Base-by-base conservation (phyloP, 1,140 invertebrate species). In the Cardiocondyla obscurior region DNA sequence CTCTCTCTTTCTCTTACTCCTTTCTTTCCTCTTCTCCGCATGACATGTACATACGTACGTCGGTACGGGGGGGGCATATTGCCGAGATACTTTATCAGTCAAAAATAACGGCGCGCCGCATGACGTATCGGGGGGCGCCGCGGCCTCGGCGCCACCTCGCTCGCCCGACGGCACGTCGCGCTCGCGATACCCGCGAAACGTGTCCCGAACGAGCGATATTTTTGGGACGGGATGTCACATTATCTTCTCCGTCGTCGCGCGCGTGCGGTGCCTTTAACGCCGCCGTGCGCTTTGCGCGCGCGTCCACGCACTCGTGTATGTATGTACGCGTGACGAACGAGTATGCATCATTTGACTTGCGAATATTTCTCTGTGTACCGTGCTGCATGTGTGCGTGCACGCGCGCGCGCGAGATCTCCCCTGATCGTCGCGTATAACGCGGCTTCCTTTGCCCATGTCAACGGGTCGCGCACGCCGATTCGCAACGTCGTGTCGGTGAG, bases 161-260 rank as follows among this genome's bases (percentile, higher is more conserved):
- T n/a, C 42, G 39, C 67, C 74, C 51, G 65, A 55, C 42, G 67
- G 67, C 49, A 44, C 36, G 53, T 72, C 64, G 62, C 39, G 12
- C 10, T 42, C 30, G 42, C 14, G 10, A 33, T 44, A 84, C 69
- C 14, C 62, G 70, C 83, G 83, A 88, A 88, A 90, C 84, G 76
- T 86, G 62, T 67, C 82, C 16, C 70, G 84, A 83, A 85, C 86
- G 14, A 74, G 77, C 88, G 89, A 90, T 91, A 91, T 91, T 91
- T 91, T 91, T 91, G 90, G 90, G 89, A 91, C 90, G 90, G 90
- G 90, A 90, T 91, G 90, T 91, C 90, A 91, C 89, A 90, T 91
- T 88, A 84, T 88, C 72, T 10, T 77, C 60, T 67, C 70, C 46
- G 84, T 88, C 53, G n/a, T 72, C 72, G 70, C 28, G 60, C 42